Base-by-base conservation (phyloP, 2,113 vertebrate genomes). In the Notechis scutatus region DNA sequence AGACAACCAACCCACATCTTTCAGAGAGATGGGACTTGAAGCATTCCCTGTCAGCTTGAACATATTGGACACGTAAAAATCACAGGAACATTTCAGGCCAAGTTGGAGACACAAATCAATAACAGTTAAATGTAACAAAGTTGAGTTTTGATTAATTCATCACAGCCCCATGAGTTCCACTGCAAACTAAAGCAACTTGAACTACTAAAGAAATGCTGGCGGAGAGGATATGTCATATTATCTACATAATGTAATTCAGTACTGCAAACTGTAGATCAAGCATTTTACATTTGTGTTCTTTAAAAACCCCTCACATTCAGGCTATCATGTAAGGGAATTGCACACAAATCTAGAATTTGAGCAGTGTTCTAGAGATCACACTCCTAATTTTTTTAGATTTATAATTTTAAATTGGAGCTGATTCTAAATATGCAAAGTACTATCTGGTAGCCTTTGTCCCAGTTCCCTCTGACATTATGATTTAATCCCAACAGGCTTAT, bases 91-190 rank as follows among this genome's bases (percentile, higher is more conserved):
- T 97, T 97, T 97, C 93, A 87, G 89, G 89, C 96, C 92, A 93
- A 95, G 92, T 87, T 95, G 96, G 95, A 97, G 94, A 95, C 92
- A 95, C 96, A 95, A 96, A 96, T 97, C 95, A 95, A 96, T 97
- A 95, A 96, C 95, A 94, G 39, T 59, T 54, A 95, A 96, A 95
- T 96, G 94, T 95, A 95, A 90, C 93, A 90, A 95, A 95, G 94
- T 87, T 90, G 92, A 97, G 91, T 69, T 69, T 69, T 69, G 29
- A 94, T 81, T 95, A 95, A 95, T 96, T 90, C 90, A 64, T 90
- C 94, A 95, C 86, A 95, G 93, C 52, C 57, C 10, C n/a, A 90
- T 91, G 90, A 94, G 93, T 94, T 57, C 93, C 42, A 26, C n/a
- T 93, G n/a, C 56, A 95, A 94, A 95, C 59, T 94, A 91, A 97